Percentiles rank a stretch among this genome's conserved stretches.
Conservation (phyloP, 2,888 invertebrate species). For the Salpingus planirostris region DNA sequence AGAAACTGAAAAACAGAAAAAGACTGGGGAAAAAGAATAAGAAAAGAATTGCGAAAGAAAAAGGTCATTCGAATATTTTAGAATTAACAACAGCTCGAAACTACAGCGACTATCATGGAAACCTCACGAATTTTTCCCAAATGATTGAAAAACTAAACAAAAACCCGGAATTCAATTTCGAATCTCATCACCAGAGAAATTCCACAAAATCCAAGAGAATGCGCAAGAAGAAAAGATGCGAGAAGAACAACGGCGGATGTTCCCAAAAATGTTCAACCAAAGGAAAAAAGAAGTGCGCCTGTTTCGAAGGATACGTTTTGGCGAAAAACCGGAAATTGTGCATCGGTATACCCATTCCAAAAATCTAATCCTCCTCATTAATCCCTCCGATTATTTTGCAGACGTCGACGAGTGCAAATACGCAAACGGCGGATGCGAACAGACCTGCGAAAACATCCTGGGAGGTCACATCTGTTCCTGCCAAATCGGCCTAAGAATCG, state of each 20-base stretch:
- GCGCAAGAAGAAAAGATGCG: slow-evolving; percentile 21
- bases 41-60: no score
- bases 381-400: slow-evolving; percentile 21
- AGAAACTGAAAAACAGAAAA: no score
- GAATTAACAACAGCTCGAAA: no score
- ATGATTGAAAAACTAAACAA: no score
- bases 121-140: no score
- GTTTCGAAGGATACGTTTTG: slow-evolving; percentile 42
- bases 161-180: no score
- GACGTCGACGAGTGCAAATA: slow-evolving; percentile 51
- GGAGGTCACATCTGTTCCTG: slow-evolving; percentile 52
- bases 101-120: no score
- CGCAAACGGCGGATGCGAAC: slow-evolving; percentile 48
- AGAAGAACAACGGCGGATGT: slow-evolving; percentile 39
- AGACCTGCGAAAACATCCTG: slow-evolving; percentile 47
- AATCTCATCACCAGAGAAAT: no score
- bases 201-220: no score
- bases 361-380: neutral
- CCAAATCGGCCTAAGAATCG: slow-evolving; percentile 44
- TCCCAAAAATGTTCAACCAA: slow-evolving; percentile 42
- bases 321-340: slow-evolving; percentile 36
- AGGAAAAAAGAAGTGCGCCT: slow-evolving; percentile 39
- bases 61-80: no score
- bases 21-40: no score
- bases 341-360: slow-evolving; percentile 32